Evolutionary conservation across 2,113 vertebrate genomes (phyloP), one percentile per base, ranked within the genome.

Genomic region (Hippoglossus stenolepis): DNA sequence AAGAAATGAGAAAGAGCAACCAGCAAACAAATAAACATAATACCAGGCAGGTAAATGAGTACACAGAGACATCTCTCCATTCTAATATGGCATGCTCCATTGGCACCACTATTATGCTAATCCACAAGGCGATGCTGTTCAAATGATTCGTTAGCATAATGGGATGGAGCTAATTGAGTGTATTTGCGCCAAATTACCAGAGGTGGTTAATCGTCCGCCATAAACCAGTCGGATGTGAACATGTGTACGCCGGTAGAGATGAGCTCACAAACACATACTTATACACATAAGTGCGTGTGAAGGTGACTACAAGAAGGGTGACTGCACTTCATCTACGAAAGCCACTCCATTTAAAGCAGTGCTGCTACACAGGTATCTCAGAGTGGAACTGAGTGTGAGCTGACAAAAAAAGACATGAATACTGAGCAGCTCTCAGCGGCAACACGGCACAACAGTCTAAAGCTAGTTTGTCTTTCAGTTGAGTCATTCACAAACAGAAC

Each of bases 111-210:
- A 87, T 91, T 92, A 90, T 89, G 85, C 86, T 89, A 87, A 93
- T 91, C 70, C 28, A 4, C 61, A 70, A 85, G 77, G 84, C 63
- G 53, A 78, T 28, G 77, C 75, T n/a, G 76, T 71, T 84, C 78
- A 85, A 85, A 83, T 77, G 70, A 89, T 89, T 89, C 71, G 73
- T 90, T 87, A 85, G 56, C 38, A 62, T 89, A 89, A 90, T 86
- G 86, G 73, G 75, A 75, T 77, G 72, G 82, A 65, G 82, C 78
- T 93, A 93, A 91, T 90, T 93, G 86, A 83, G 85, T 80, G 79
- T 76, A 84, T 87, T 90, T 70, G 61, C 66, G 70, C 83, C 87
- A 89, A 86, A 85, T 87, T 90, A 72, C 77, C 64, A 76, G 75
- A 76, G 70, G 21, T 59, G 77, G 60, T 76, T 88, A 88, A 91